phyloP scores from a whole-genome alignment of 2,113 vertebrate species.

The Tringa solitaria region DNA sequence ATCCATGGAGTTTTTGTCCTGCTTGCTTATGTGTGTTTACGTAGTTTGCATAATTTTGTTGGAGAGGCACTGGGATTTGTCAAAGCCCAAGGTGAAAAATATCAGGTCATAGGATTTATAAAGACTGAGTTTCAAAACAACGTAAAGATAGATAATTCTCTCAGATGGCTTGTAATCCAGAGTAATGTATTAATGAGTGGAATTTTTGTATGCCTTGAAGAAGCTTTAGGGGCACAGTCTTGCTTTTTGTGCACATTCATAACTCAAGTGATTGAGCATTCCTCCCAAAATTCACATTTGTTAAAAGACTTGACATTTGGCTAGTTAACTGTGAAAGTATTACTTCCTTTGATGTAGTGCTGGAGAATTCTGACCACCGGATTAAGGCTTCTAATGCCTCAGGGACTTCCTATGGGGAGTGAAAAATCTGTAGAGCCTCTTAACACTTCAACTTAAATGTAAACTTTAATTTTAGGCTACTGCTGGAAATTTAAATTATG shows the following conservation, averaged over 20 bases:
- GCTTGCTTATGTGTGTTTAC: background rate
- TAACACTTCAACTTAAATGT: background rate
- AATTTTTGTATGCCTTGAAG: background rate
- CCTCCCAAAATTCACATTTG: background rate
- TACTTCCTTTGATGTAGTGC: background rate
- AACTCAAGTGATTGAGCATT: background rate
- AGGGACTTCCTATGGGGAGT: background rate
- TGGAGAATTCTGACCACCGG: background rate
- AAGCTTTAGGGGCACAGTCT: background rate
- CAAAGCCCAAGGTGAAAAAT: background rate
- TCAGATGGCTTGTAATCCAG: background rate
- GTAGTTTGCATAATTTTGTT: background rate
- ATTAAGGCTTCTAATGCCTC: background rate
- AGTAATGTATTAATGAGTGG: background rate
- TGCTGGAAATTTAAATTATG: background rate
- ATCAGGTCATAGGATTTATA: background rate
- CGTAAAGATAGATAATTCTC: background rate
- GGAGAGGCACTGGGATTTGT: background rate
- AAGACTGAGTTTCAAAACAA: background rate
- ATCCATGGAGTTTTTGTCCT: background rate
- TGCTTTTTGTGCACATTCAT: background rate
- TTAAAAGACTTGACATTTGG: background rate
- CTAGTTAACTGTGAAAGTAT: background rate
- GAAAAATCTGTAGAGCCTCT: background rate
- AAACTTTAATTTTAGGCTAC: slow-evolving; percentile 9